Evolutionary conservation across 1,140 invertebrate species (phyloP).

Genomic region (Scylla paramamosain): DNA sequence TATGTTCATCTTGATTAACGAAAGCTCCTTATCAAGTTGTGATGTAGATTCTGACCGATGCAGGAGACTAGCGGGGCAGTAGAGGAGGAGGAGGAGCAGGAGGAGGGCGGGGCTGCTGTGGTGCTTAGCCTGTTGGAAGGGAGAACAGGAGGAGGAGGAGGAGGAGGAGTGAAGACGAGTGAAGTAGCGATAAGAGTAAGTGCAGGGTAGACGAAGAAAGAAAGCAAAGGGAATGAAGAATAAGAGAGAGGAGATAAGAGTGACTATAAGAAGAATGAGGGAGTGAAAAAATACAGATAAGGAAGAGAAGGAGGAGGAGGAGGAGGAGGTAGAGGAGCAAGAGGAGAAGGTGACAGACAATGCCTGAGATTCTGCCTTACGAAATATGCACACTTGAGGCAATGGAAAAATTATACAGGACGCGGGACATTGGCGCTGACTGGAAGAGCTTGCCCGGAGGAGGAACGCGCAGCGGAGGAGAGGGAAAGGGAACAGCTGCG

Average conservation of each 20-base stretch:
- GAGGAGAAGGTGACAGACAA: background rate
- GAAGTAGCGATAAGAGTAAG: background rate
- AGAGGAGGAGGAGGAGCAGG: background rate
- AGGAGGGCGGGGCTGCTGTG: background rate
- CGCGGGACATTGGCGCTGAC: background rate
- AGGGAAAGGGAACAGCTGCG: background rate
- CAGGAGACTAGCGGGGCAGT: background rate
- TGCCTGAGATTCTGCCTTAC: background rate
- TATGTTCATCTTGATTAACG: slow-evolving; percentile 27
- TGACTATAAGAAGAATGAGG: background rate
- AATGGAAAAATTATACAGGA: slow-evolving; percentile 3
- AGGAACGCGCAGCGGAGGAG: background rate
- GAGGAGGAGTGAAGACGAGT: background rate
- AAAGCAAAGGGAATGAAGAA: background rate
- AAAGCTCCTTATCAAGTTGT: slow-evolving; percentile 34
- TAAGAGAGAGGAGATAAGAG: background rate
- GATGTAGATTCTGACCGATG: slow-evolving; percentile 31
- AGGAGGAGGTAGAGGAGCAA: background rate
- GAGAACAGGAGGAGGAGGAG: background rate
- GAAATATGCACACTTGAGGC: background rate
- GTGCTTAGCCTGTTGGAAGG: background rate
- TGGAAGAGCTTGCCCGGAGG: background rate
- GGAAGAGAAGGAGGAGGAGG: background rate
- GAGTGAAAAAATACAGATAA: background rate
- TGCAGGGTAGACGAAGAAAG: background rate